A percentile compares a stretch with the other conserved stretches of the same genome.
phyloP scores from a whole-genome alignment of 2,888 invertebrate species.

The Melanargia galathea region DNA sequence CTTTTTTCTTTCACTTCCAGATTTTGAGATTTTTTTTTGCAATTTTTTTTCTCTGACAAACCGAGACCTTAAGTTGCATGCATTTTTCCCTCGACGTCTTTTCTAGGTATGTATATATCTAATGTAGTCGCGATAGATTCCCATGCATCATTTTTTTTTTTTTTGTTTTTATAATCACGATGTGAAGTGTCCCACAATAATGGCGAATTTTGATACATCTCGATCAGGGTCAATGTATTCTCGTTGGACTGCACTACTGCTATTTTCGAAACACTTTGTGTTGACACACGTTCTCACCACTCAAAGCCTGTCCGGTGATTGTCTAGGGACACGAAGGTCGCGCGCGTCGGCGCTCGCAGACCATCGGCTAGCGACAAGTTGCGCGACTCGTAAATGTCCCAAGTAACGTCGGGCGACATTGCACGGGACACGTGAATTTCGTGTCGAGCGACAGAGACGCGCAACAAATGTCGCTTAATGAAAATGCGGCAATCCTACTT shows the following conservation, averaged over 20 bases:
- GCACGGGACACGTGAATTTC: no score
- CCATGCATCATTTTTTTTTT: conserved; percentile 16
- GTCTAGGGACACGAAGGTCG: conserved; percentile 28
- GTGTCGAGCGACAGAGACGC: conserved; percentile 17
- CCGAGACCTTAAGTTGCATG: conserved; percentile 4
- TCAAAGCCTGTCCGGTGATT: conserved; percentile 33
- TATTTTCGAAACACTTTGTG: conserved; percentile 21
- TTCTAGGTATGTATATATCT: conserved; percentile 22
- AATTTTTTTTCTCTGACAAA: conserved; percentile 5
- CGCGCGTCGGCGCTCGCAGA: no score
- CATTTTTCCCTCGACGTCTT: conserved; percentile 25
- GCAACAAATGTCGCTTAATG: conserved; percentile 8
- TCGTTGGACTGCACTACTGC: conserved; percentile 21
- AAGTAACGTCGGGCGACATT: conserved; percentile 2
- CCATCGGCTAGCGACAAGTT: conserved; percentile 27
- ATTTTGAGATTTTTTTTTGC: neutral
- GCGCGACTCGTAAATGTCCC: conserved; percentile 24
- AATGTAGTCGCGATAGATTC: conserved; percentile 9
- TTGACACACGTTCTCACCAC: conserved; percentile 32
- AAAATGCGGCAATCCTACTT: conserved; percentile 15
- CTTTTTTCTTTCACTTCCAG: conserved; percentile 11
- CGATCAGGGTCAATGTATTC: conserved; percentile 14
- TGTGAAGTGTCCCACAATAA: conserved; percentile 37
- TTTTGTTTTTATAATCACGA: conserved; percentile 32
- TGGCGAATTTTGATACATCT: conserved; percentile 33